phyloP scores from a whole-genome alignment of 2,888 invertebrate genomes.

The Lepidochrysops patricia region DNA sequence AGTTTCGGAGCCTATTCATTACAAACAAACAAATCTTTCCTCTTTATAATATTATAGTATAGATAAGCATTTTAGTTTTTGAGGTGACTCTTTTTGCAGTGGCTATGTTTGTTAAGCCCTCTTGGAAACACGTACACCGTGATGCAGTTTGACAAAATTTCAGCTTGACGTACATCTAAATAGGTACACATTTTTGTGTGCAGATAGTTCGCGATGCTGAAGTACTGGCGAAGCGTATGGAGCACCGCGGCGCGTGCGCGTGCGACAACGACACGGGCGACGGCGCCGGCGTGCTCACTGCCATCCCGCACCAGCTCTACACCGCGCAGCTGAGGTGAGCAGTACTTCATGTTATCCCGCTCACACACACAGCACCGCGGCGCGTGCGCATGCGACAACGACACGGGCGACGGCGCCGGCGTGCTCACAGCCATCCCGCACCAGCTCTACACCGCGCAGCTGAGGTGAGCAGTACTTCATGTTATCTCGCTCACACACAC shows the following conservation, averaged over 20 bases:
- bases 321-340: constrained; percentile 85
- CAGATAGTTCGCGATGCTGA: constrained; percentile 97
- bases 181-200: not conserved
- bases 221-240: constrained; percentile 96
- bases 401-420: constrained; percentile 99
- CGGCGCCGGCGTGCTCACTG: constrained; percentile 97
- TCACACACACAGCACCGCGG: constrained; percentile 99
- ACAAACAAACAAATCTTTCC: no score
- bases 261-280: constrained; percentile 99
- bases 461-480: constrained; percentile 75
- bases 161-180: no score
- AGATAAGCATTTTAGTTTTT: no score
- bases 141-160: no score
- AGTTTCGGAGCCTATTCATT: no score
- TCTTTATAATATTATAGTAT: no score
- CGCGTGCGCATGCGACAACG: constrained; percentile 99
- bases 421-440: constrained; percentile 98
- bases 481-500: no score
- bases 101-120: no score
- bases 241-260: constrained; percentile 98
- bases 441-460: constrained; percentile 88
- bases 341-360: not conserved
- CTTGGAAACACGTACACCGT: no score
- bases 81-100: no score
- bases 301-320: constrained; percentile 97